Evolutionary conservation across 1,140 invertebrate genomes (phyloP), one percentile per base, ranked within the genome.

Genomic region (Spodoptera frugiperda): DNA sequence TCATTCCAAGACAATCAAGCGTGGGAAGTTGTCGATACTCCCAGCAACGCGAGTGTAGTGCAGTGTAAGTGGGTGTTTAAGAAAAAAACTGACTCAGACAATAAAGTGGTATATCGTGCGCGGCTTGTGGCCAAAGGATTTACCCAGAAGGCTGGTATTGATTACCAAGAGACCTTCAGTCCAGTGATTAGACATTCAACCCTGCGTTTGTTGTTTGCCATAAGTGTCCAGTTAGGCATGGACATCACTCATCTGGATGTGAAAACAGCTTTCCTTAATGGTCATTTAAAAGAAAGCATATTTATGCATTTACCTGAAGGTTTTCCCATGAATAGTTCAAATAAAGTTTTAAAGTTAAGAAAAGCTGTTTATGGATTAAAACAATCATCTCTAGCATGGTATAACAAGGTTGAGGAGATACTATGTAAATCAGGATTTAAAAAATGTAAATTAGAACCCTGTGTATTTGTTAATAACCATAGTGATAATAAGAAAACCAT

Each of bases 261-360:
- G 0, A 81, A 84, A 76, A 86, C 90, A 55, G 90, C 91, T 8
- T 94, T 93, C 75, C 71, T 91, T 30, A 86, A 94, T 82, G 85
- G 86, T 49, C 59, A 82, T 6, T 54, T 93, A 39, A 73, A 85
- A 21, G 89, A 94, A 78, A 80, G 77, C 30, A 82, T 93, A 11
- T 94, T 82, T 78, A 89, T 85, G 89, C 44, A 90, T 44, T 80
- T 89, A 39, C 93, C 93, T 12, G 79, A 89, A 76, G 90, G 91
- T 14, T 93, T 87, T 12, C 33, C 33, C 2, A 19, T 15, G 10
- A 46, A 19, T 59, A 51, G 39, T 30, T 6, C 14, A 30, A 76
- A 85, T 33, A 76, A 72, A 12, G 53, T 77, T 46, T 63, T 53
- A 55, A 82, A 75, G 6, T 48, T 68, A 51, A 49, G 49, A 77